Evolutionary conservation across 1,140 invertebrate species (phyloP).

Genomic region (Anthonomus grandis): DNA sequence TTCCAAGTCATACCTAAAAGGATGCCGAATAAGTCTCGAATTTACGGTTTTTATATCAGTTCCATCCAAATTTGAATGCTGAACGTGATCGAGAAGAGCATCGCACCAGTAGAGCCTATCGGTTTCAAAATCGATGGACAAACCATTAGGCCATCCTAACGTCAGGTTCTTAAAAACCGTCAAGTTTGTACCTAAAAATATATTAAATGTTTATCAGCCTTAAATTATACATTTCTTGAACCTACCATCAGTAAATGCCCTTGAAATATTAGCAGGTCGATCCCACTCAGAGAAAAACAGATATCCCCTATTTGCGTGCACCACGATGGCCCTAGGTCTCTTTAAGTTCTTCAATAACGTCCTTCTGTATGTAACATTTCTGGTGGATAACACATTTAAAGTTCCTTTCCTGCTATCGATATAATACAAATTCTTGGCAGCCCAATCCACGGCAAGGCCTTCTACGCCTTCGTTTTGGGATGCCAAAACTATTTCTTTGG

Average conservation of each 20-base stretch:
- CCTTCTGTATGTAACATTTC: conserved; percentile 78
- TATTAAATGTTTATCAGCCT: neutral
- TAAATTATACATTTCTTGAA: neutral
- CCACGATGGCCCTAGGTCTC: conserved; percentile 89
- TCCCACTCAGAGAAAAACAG: conserved; percentile 97
- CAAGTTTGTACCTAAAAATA: conserved; percentile 60
- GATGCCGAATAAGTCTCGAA: conserved; percentile 85
- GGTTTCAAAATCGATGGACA: conserved; percentile 85
- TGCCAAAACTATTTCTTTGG: conserved; percentile 86
- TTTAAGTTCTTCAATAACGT: conserved; percentile 86
- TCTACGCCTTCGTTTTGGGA: conserved; percentile 97
- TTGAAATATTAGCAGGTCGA: conserved; percentile 90
- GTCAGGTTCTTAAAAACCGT: conserved; percentile 89
- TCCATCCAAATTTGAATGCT: conserved; percentile 92
- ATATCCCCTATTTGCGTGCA: conserved; percentile 91
- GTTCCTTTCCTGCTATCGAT: conserved; percentile 96
- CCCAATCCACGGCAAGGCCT: conserved; percentile 96
- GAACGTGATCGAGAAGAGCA: conserved; percentile 90
- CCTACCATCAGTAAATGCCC: conserved; percentile 77
- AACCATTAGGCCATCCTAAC: conserved; percentile 93
- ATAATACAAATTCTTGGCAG: conserved; percentile 95
- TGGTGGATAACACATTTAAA: conserved; percentile 86
- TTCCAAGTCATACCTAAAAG: conserved; percentile 67
- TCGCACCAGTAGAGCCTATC: conserved; percentile 95
- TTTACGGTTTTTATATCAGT: conserved; percentile 88